A percentile compares a stretch with the other conserved stretches of the same genome.
Conservation (phyloP, 1,140 invertebrate genomes). For the Tetramorium parvispinum region DNA sequence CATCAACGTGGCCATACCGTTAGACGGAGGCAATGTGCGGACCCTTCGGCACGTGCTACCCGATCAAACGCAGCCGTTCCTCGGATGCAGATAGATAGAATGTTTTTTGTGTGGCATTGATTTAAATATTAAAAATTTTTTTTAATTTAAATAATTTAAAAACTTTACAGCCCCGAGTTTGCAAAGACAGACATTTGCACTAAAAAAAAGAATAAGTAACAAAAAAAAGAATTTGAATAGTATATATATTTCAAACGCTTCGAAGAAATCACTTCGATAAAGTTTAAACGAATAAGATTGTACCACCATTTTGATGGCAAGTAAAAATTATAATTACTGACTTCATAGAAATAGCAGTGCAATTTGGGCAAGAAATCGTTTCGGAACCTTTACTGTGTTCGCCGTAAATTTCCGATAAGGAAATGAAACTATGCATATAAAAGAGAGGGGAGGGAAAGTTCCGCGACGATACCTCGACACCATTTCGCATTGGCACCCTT, state of each 20-base stretch:
- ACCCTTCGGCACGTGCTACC: constrained; percentile 66
- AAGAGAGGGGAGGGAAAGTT: constrained; percentile 75
- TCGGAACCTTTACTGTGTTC: background rate
- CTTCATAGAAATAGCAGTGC: background rate
- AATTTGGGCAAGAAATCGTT: constrained; percentile 39
- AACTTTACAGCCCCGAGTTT: background rate
- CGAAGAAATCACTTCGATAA: background rate
- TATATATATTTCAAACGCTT: background rate
- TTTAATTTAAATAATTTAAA: background rate
- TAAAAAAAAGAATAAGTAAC: background rate
- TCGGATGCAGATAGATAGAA: constrained; percentile 21
- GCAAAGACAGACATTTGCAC: background rate
- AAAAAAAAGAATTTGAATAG: background rate
- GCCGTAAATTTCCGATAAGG: constrained; percentile 79
- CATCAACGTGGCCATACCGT: constrained; percentile 68
- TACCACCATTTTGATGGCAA: background rate
- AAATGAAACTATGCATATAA: constrained; percentile 85
- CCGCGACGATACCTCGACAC: constrained; percentile 74
- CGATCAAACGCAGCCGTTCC: constrained; percentile 57
- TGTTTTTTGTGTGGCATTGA: background rate
- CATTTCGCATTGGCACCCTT: constrained; percentile 77
- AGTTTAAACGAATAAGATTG: background rate
- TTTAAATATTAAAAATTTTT: background rate
- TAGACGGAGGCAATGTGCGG: constrained; percentile 61
- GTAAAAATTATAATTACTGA: background rate